These are phyloP conservation scores for Serranus cabrilla DNA, from an alignment of 2,797 vertebrate genomes.

Conservation along the genomic window DNA sequence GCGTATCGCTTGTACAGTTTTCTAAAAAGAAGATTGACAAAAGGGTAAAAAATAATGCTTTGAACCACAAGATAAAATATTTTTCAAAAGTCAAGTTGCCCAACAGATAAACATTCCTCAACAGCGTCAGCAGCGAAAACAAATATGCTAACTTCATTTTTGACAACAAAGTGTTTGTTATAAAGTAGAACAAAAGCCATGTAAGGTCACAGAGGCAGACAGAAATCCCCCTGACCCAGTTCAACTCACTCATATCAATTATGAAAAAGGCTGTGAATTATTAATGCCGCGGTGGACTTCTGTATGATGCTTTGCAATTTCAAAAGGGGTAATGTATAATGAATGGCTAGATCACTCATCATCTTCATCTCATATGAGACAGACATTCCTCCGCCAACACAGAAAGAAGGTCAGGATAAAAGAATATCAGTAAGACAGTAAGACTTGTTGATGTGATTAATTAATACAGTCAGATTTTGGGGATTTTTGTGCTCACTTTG, in stretches of 20 bases:
- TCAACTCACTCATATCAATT: slow-evolving; percentile 78
- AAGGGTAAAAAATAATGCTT: not conserved
- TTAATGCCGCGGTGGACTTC: slow-evolving; percentile 67
- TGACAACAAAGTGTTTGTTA: slow-evolving; percentile 15
- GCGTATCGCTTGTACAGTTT: slow-evolving; percentile 99
- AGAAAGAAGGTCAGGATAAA: slow-evolving; percentile 33
- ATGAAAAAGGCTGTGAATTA: slow-evolving; percentile 78
- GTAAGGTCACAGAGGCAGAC: slow-evolving; percentile 63
- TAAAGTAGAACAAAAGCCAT: slow-evolving; percentile 31
- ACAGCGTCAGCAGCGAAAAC: not conserved
- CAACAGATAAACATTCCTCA: not conserved
- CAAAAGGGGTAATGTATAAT: slow-evolving; percentile 74
- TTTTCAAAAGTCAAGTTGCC: not conserved
- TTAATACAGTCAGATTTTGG: not conserved
- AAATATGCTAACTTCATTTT: not conserved
- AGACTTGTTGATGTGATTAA: not conserved
- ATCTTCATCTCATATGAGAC: slow-evolving; percentile 55
- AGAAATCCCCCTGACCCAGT: slow-evolving; percentile 76
- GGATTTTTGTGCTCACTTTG: slow-evolving; percentile 88
- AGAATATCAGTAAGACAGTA: not conserved
- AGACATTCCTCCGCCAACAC: slow-evolving; percentile 56
- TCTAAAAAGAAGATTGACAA: slow-evolving; percentile 78
- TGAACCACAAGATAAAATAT: not conserved
- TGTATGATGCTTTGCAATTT: slow-evolving; percentile 69
- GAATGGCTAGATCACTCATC: slow-evolving; percentile 60